Conservation (phyloP, 2,888 invertebrate genomes). For the Amphipoea oculea region DNA sequence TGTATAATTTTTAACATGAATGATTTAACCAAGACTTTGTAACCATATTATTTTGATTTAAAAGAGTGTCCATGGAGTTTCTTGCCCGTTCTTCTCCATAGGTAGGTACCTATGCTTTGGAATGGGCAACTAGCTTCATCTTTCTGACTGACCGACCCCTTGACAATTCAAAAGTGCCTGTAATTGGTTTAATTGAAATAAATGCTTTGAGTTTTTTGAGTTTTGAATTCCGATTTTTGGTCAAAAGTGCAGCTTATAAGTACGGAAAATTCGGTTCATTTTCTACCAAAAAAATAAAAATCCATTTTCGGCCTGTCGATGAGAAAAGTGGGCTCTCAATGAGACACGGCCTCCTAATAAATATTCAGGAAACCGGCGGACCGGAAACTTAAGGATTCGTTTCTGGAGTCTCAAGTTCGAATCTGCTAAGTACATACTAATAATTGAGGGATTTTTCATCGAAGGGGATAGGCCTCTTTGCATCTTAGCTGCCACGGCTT, state of each 20-base stretch:
- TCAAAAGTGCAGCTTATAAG: background rate
- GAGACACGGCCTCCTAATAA: slow-evolving; percentile 2
- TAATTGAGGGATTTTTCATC: slow-evolving; percentile 9
- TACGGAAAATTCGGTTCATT: background rate
- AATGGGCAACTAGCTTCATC: too few species aligned
- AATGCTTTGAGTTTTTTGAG: too few species aligned
- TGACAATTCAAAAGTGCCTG: too few species aligned
- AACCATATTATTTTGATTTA: too few species aligned
- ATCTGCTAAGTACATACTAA: slow-evolving; percentile 10
- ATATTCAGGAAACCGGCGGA: slow-evolving; percentile 19
- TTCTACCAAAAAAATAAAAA: background rate
- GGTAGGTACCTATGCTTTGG: too few species aligned
- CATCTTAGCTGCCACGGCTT: background rate
- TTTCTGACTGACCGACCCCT: too few species aligned
- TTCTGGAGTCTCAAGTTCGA: background rate
- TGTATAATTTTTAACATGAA: too few species aligned
- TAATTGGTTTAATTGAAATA: too few species aligned
- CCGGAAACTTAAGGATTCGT: slow-evolving; percentile 18
- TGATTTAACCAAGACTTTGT: too few species aligned
- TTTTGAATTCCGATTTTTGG: background rate
- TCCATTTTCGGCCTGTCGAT: background rate
- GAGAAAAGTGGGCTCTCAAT: background rate
- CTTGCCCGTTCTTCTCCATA: too few species aligned
- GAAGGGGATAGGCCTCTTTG: background rate
- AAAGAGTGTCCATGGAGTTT: too few species aligned